These are phyloP conservation scores for Beaufortia kweichowensis DNA, from an alignment of 2,113 vertebrate genomes.

Conservation along the genomic window DNA sequence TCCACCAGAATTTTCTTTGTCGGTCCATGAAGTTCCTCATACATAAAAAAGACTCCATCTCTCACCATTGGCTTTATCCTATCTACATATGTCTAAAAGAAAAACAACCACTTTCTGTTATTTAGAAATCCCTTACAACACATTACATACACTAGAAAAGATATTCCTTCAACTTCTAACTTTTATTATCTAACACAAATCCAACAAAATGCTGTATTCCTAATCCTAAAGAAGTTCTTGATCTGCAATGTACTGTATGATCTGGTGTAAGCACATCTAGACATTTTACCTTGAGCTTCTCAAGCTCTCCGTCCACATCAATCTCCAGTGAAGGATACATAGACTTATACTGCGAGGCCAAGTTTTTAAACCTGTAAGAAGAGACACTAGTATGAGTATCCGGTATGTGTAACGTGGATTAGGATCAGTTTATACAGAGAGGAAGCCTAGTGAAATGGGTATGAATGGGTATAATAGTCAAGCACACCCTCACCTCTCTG, in stretches of 20 bases:
- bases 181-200: not conserved
- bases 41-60: slow-evolving; percentile 95
- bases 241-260: not conserved
- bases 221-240: not conserved
- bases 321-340: slow-evolving; percentile 94
- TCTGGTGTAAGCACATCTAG: not conserved
- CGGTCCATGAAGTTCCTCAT: slow-evolving; percentile 91
- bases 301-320: slow-evolving; percentile 89
- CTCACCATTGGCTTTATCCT: slow-evolving; percentile 92
- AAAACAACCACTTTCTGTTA: not conserved
- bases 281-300: slow-evolving; percentile 85
- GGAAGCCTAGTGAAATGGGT: not conserved
- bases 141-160: no score
- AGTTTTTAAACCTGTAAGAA: slow-evolving; percentile 85
- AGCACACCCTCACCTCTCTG: slow-evolving; percentile 81
- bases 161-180: not conserved
- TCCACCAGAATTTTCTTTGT: slow-evolving; percentile 96
- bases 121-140: not conserved
- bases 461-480: not conserved
- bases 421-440: not conserved
- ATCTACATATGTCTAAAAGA: slow-evolving; percentile 83
- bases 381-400: slow-evolving; percentile 24
- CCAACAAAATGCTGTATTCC: not conserved
- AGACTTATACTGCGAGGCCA: slow-evolving; percentile 91
- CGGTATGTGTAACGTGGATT: not conserved